Evolutionary conservation across 2,113 vertebrate species (phyloP).

Genomic region (Choloepus hoffmanni): DNA sequence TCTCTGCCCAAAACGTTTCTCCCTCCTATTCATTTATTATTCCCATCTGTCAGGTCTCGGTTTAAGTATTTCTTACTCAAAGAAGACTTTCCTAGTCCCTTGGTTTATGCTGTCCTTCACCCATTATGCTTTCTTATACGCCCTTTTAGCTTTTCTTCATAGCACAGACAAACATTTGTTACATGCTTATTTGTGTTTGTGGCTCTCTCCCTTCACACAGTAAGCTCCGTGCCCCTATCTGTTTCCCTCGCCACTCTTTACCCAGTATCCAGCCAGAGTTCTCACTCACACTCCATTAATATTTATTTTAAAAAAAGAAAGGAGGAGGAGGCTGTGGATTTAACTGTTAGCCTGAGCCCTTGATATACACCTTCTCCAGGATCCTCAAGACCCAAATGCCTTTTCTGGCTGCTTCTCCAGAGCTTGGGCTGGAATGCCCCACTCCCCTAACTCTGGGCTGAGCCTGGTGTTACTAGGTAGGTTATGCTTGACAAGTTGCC

Average conservation of each 20-base stretch:
- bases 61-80: neutral
- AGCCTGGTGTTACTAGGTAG: neutral
- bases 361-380: neutral
- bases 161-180: neutral
- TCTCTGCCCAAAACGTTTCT: neutral
- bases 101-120: neutral
- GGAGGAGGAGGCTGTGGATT: neutral
- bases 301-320: slow-evolving; percentile 4
- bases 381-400: neutral
- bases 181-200: neutral
- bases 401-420: neutral
- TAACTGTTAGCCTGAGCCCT: neutral
- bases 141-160: neutral
- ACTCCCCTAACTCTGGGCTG: too few relatives aligned
- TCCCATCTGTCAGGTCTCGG: neutral
- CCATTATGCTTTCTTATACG: neutral
- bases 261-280: neutral
- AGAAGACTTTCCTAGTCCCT: neutral
- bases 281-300: neutral
- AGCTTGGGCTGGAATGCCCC: neutral
- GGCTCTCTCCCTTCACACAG: neutral
- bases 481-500: neutral
- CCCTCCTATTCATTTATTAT: neutral
- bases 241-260: neutral
- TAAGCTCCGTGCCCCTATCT: neutral